These are phyloP conservation scores for Ferdinandea cuprea DNA, from an alignment of 2,888 invertebrate genomes.

Conservation along the genomic window DNA sequence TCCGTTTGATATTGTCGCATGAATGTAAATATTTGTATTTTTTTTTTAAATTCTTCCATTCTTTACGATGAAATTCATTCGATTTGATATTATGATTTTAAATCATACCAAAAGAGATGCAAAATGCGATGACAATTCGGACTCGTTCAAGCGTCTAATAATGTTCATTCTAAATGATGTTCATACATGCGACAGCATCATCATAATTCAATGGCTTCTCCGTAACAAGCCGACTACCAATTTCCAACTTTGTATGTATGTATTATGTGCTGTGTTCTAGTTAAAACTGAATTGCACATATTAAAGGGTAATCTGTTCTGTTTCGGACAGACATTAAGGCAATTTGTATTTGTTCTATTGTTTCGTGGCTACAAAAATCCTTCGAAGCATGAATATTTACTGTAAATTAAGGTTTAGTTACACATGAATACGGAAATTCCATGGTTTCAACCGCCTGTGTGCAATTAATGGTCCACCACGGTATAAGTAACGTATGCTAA, in stretches of 20 bases:
- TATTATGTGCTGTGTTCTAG: not conserved
- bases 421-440: conserved; percentile 33
- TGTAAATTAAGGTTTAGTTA: conserved; percentile 51
- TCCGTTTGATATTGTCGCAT: not conserved
- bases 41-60: not conserved
- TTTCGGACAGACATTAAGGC: conserved; percentile 18
- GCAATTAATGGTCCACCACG: conserved; percentile 55
- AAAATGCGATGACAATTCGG: not conserved
- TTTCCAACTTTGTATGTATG: not conserved
- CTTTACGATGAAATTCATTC: not conserved
- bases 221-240: not conserved
- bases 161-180: conserved; percentile 28
- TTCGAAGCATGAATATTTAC: conserved; percentile 51
- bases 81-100: not conserved
- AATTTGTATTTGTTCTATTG: conserved; percentile 51
- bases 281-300: conserved; percentile 36
- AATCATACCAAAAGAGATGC: not conserved
- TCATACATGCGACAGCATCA: conserved; percentile 43
- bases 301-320: conserved; percentile 37
- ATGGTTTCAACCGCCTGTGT: conserved; percentile 34
- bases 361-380: conserved; percentile 41
- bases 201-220: conserved; percentile 21
- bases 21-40: no score
- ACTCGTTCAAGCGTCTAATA: conserved; percentile 25
- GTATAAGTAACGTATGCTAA: conserved; percentile 27